Conservation (phyloP, 1,140 invertebrate genomes). For the Drosophila aff. region DNA sequence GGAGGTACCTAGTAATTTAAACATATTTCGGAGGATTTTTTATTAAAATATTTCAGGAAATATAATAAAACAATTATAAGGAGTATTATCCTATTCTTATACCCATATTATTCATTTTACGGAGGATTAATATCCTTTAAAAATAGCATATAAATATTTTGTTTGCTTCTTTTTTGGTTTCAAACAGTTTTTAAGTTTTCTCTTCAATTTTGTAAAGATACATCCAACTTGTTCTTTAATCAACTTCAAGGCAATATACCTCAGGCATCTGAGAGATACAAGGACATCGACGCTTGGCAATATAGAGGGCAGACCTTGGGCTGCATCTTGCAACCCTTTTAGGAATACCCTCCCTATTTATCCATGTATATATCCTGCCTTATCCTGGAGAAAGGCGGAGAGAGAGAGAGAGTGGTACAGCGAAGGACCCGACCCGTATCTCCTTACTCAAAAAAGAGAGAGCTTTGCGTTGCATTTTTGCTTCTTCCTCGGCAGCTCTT, state of each 20-base stretch:
- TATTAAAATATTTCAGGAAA: not conserved
- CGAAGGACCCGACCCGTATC: conserved; percentile 29
- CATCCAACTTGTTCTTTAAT: not conserved
- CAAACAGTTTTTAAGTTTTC: not conserved
- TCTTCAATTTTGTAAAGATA: not conserved
- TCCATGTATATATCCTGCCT: conserved; percentile 26
- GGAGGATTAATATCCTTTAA: not conserved
- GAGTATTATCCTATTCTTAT: not conserved
- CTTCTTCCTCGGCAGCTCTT: conserved; percentile 35
- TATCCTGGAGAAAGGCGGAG: conserved; percentile 5
- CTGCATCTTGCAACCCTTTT: conserved; percentile 48
- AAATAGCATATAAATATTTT: not conserved
- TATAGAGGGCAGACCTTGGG: conserved; percentile 45
- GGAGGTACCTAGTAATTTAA: conserved; percentile 7
- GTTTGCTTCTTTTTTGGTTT: too few species aligned
- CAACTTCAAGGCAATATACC: conserved; percentile 6
- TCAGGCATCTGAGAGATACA: conserved; percentile 2
- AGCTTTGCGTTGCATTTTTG: conserved; percentile 56
- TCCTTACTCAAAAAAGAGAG: conserved; percentile 50
- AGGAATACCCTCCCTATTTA: conserved; percentile 16
- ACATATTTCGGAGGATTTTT: not conserved
- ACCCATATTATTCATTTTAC: too few species aligned
- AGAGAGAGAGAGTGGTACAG: not conserved
- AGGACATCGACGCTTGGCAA: conserved; percentile 45
- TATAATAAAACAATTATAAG: not conserved